Evolutionary conservation across 2,797 vertebrate genomes (phyloP), one percentile per base, ranked within the genome.

Genomic region (Phoxinus dragarum): DNA sequence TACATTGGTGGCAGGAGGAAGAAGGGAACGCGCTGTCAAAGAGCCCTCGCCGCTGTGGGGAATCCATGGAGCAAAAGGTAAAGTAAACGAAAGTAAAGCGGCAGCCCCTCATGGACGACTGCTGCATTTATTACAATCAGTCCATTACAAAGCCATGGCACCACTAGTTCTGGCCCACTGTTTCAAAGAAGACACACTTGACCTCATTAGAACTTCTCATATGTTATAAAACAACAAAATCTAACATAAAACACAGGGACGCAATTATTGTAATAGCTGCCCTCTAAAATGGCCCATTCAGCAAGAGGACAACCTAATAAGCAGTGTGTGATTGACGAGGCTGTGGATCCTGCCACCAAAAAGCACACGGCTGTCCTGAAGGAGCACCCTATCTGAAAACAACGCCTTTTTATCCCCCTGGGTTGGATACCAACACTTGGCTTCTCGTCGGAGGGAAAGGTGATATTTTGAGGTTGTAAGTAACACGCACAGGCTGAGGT

Each of bases 231-330:
- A 92, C 90, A 93, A 93, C 93, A 90, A 91, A 92, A 94, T 92
- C 90, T 84, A 88, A 89, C 84, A 69, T 90, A 93, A 92, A 92
- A 91, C 87, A 91, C 86, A 82, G 89, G 90, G 92, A 93, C 91
- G 91, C 92, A 94, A 94, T 95, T 94, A 95, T 93, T 94, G 92
- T 92, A 93, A 94, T 93, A 91, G 92, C 91, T 89, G 86, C 77
- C 90, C 88, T 85, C 90, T 88, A 89, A 93, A 92, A 92, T 90
- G 91, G 89, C 90, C 90, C 88, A 90, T 89, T 90, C 90, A 92
- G 91, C 91, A 91, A 92, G 91, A 86, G 92, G 89, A 93, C 91
- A 93, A 92, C 82, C 92, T 92, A 93, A 94, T 94, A 93, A 93
- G 88, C 87, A 88, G 80, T 71, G 82, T 73, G 88, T 94, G 93